Percentiles rank a stretch among this genome's conserved stretches.
These are phyloP conservation scores for Oscheius sp. DNA, from an alignment of 1,140 invertebrate species.

Conservation along the genomic window DNA sequence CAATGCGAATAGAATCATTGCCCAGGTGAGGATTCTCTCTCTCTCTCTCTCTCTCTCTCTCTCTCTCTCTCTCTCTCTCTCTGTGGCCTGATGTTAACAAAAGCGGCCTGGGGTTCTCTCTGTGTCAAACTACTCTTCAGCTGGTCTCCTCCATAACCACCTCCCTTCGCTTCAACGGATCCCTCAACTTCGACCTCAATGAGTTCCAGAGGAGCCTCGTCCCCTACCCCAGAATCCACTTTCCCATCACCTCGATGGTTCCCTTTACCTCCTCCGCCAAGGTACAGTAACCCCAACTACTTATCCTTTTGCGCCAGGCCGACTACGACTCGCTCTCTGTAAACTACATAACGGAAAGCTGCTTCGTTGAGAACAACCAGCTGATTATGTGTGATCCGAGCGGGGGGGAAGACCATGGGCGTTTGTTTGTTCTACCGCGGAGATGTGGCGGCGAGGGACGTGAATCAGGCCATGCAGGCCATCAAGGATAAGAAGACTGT, in stretches of 20 bases:
- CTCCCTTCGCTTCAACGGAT: conserved; percentile 81
- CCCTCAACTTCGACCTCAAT: conserved; percentile 77
- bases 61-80: no score
- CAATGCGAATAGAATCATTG: no score
- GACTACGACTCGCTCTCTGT: conserved; percentile 77
- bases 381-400: conserved; percentile 70
- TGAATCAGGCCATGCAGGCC: conserved; percentile 76
- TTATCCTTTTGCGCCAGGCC: conserved; percentile 64
- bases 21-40: no score
- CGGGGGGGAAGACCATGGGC: conserved; percentile 48
- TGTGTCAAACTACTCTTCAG: no score
- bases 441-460: conserved; percentile 74
- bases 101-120: no score
- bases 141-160: no score
- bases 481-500: conserved; percentile 79
- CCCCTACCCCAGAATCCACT: conserved; percentile 72
- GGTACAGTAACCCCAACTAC: not conserved
- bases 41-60: no score
- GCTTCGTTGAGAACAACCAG: conserved; percentile 81
- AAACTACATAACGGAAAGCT: conserved; percentile 80
- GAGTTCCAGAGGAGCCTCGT: conserved; percentile 56
- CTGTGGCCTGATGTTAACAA: no score
- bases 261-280: conserved; percentile 64
- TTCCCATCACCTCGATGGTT: conserved; percentile 60
- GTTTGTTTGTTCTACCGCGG: conserved; percentile 76